Base-by-base conservation (phyloP, 2,888 invertebrate genomes). In the Tenthredo notha region DNA sequence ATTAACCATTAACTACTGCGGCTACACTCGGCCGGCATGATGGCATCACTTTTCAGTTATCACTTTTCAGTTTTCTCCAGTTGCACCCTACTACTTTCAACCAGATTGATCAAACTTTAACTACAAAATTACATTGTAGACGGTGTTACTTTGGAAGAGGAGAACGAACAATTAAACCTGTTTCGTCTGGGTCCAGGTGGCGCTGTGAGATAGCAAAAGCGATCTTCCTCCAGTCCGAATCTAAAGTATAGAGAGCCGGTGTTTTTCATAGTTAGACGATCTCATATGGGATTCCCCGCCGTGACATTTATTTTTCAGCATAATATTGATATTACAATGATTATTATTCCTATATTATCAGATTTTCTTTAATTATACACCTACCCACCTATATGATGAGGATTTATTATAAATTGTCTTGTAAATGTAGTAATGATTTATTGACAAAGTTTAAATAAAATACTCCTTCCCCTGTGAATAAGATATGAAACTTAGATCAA, bases 41-140 rank as follows among this genome's bases (percentile, higher is more conserved):
- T 43, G 72, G 72, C 72, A 74, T 74, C 72, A 74, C 72, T 74
- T 74, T 74, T 74, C 43, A 43, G 40, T 74, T 70, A 21, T 74
- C 72, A 74, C 72, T 74, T 74, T 74, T 74, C 43, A 21, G 40
- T 74, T 70, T 43, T 33, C 33, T 2, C 21, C 40, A 43, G 15
- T 74, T 43, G 21, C 43, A 12, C 43, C 70, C 18, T 33, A 2
- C 18, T 33, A 3, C 33, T 37, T 37, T 37, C 1, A 1, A 25
- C 0, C 33, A 29, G 33, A 37, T 37, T 70, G 18, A 37, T 70
- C 33, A 37, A 70, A 15, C 70, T 9, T 37, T 5, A 33, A 70
- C 37, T 70, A 70, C n/a, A 18, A 70, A 61, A 25, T 18, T 61
- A 10, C 12, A 7, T 58, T n/a, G 10, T 21, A 61, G 25, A 61